phyloP scores from a whole-genome alignment of 2,113 vertebrate species.

The Ia io region DNA sequence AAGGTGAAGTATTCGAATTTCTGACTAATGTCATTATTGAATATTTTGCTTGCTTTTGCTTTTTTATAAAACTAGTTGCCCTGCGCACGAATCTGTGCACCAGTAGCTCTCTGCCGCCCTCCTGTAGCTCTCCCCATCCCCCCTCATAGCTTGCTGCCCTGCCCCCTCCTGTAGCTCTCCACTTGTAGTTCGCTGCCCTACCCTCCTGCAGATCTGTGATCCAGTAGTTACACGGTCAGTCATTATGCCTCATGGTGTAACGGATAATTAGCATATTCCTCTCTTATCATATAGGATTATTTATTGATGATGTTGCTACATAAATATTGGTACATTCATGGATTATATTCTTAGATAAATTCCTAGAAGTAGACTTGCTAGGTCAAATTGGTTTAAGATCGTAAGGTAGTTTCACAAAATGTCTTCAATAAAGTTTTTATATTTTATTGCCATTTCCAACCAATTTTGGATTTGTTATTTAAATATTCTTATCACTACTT shows the following conservation, averaged over 20 bases:
- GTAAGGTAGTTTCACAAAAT: background rate
- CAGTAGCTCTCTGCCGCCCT: no score
- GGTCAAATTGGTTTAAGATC: background rate
- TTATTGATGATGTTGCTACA: background rate
- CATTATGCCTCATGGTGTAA: no score
- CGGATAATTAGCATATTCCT: no score
- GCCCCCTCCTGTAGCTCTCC: no score
- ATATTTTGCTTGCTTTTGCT: background rate
- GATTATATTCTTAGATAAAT: background rate
- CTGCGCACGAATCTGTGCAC: no score
- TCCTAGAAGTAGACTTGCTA: background rate
- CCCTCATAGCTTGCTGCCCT: no score
- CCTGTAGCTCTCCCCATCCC: no score
- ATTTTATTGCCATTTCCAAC: background rate
- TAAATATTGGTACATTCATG: background rate
- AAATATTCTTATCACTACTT: background rate
- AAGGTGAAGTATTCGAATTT: background rate
- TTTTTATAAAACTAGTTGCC: background rate
- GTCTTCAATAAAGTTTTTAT: background rate
- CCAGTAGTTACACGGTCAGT: no score
- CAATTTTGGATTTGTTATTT: background rate
- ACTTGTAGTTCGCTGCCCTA: no score
- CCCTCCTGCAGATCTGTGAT: no score
- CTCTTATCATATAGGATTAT: background rate
- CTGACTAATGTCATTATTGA: background rate